These are phyloP conservation scores for Cyclargus thomasi DNA, from an alignment of 1,140 invertebrate genomes.

Conservation along the genomic window DNA sequence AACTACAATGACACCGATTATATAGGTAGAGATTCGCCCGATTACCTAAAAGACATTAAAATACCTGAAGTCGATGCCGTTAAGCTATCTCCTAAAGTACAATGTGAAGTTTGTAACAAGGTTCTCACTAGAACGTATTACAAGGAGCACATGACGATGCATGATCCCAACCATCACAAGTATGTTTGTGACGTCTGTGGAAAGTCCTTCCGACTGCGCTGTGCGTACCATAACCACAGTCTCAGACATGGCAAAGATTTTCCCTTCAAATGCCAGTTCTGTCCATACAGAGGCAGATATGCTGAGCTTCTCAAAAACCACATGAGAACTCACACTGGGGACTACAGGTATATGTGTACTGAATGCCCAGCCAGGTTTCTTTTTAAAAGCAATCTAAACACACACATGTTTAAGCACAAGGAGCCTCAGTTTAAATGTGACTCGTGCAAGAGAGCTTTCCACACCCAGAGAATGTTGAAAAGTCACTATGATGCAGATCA, in stretches of 20 bases:
- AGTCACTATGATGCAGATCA: slow-evolving; percentile 68
- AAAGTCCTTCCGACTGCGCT: slow-evolving; percentile 57
- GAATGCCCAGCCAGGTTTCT: slow-evolving; percentile 72
- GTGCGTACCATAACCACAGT: slow-evolving; percentile 60
- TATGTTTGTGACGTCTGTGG: slow-evolving; percentile 66
- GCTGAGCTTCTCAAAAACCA: slow-evolving; percentile 64
- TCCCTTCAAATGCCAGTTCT: slow-evolving; percentile 58
- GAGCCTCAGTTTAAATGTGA: slow-evolving; percentile 59
- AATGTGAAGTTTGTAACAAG: slow-evolving; percentile 57
- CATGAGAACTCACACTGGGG: slow-evolving; percentile 70
- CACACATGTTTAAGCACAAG: slow-evolving; percentile 65
- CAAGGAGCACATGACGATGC: slow-evolving; percentile 58
- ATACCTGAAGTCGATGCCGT: slow-evolving; percentile 30
- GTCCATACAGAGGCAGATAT: slow-evolving; percentile 58
- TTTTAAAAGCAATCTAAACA: slow-evolving; percentile 73
- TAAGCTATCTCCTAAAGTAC: slow-evolving; percentile 42
- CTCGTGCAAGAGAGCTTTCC: slow-evolving; percentile 53
- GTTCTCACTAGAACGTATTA: slow-evolving; percentile 52
- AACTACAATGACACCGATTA: slow-evolving; percentile 21
- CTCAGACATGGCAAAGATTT: slow-evolving; percentile 58
- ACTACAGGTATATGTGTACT: slow-evolving; percentile 72
- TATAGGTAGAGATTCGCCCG: slow-evolving; percentile 18
- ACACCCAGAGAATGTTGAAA: slow-evolving; percentile 49
- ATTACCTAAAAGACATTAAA: slow-evolving; percentile 22
- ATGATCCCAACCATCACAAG: slow-evolving; percentile 55